These are phyloP conservation scores for Actinopyga echinites DNA, from an alignment of 53 echinoderm and acorn worm species.

Conservation along the genomic window DNA sequence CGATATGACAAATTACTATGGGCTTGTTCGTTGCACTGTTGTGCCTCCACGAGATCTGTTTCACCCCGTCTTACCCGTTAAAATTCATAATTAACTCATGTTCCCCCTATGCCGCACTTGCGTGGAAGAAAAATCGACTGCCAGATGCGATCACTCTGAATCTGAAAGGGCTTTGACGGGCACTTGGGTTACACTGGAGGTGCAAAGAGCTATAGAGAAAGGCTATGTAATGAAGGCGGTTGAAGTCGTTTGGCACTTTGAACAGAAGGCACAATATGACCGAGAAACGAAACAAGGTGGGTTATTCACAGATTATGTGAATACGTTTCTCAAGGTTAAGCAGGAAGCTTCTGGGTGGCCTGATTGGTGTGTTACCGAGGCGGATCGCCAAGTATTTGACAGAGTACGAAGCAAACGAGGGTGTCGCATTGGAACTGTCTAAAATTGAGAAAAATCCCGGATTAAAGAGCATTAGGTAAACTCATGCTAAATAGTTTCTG, in stretches of 20 bases:
- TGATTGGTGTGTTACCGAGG: slow-evolving; percentile 57
- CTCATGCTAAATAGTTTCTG: slow-evolving; percentile 46
- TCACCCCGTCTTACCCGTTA: slow-evolving; percentile 64
- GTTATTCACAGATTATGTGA: slow-evolving; percentile 58
- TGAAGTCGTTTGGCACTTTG: slow-evolving; percentile 75
- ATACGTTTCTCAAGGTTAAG: slow-evolving; percentile 62
- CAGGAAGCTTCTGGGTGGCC: no score
- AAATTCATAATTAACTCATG: slow-evolving; percentile 43
- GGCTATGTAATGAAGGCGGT: slow-evolving; percentile 52
- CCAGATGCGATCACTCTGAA: slow-evolving; percentile 29
- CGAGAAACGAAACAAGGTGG: slow-evolving; percentile 29
- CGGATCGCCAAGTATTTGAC: slow-evolving; percentile 52
- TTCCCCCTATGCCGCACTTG: slow-evolving; percentile 68
- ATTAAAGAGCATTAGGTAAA: slow-evolving; percentile 48
- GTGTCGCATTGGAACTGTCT: slow-evolving; percentile 17
- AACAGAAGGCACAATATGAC: slow-evolving; percentile 7
- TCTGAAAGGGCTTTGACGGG: slow-evolving; percentile 40
- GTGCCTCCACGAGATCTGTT: slow-evolving; percentile 43
- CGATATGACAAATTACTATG: slow-evolving; percentile 24
- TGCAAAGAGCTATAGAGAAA: slow-evolving; percentile 53
- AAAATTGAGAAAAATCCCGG: slow-evolving; percentile 56
- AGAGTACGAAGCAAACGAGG: slow-evolving; percentile 40
- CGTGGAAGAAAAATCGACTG: slow-evolving; percentile 32
- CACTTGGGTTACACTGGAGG: slow-evolving; percentile 67
- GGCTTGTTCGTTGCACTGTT: no score